Conservation (phyloP, 2,888 invertebrate species). For the Pristionchus fissidentatus region DNA sequence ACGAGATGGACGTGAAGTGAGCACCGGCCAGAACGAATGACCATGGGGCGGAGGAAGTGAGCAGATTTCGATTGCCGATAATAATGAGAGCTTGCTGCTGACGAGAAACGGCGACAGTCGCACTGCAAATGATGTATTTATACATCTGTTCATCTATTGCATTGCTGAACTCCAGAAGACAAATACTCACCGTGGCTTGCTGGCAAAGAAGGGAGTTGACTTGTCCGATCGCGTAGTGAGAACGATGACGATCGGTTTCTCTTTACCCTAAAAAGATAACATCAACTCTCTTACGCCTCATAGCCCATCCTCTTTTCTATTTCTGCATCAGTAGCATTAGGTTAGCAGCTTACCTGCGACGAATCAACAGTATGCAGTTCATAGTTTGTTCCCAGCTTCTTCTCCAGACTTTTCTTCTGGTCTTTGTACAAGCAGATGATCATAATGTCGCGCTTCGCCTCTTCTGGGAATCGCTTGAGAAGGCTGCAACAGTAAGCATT, state of each 20-base stretch:
- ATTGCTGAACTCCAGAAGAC: neutral
- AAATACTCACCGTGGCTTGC: neutral
- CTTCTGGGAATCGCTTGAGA: neutral
- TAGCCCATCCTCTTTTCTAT: too few relatives aligned
- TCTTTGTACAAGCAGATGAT: constrained; percentile 35
- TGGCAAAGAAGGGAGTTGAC: neutral
- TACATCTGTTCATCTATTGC: neutral
- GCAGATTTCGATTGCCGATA: neutral
- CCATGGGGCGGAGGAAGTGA: neutral
- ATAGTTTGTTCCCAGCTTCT: neutral
- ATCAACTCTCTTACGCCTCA: too few relatives aligned
- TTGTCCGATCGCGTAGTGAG: constrained; percentile 12
- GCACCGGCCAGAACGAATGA: neutral
- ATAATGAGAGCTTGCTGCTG: constrained; percentile 38
- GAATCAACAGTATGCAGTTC: constrained; percentile 32
- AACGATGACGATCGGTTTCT: constrained; percentile 29
- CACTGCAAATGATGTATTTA: neutral
- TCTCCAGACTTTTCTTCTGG: constrained; percentile 22
- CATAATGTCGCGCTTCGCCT: constrained; percentile 3
- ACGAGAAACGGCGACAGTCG: constrained; percentile 18
- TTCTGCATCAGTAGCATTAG: too few relatives aligned
- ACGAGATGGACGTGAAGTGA: neutral
- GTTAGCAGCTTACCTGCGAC: neutral
- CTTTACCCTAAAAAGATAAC: neutral
- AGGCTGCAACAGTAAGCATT: neutral